Base-by-base conservation (phyloP, 2,113 vertebrate genomes). In the Ophthalmolycus amberensis region DNA sequence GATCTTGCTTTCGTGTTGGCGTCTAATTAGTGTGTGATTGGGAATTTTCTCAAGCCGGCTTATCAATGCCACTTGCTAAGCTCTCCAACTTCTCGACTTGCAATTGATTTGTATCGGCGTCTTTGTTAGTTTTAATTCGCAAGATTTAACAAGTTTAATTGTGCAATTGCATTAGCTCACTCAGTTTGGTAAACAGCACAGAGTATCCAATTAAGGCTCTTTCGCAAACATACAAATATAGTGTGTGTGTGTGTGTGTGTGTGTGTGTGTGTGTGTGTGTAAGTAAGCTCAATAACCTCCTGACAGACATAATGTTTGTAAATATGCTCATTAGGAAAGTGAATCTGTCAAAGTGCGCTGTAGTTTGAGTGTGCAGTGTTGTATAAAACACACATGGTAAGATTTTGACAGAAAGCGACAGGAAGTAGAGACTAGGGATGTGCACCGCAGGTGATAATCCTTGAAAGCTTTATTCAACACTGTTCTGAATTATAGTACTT, bases 111-210 rank as follows among this genome's bases (percentile, higher is more conserved):
- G 71, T 80, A 82, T 88, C 81, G 90, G 90, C 77, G 52, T 29
- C 71, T 88, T 82, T 92, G 79, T 83, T 89, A 34, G 84, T 91
- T 90, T 89, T 83, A 91, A 93, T 93, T 89, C 90, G 81, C 82
- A 44, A 87, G 82, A 90, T 90, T 93, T 79, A 91, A 80, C 83
- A 80, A 86, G 72, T 91, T 90, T 75, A 93, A 87, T 88, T 87
- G 86, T 79, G 79, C 37, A 80, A 86, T 91, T 83, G 85, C 72
- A 71, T 89, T 84, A 85, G 75, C 75, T 76, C 15, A 38, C 71
- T 84, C 20, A 32, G 81, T 72, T 74, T 80, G 68, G 85, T 88
- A 90, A 88, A 89, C 85, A 69, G 78, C 78, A 37, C 8, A 27
- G 65, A 50, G 72, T 22, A 76, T 85, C 78, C 71, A 84, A 87